phyloP scores from a whole-genome alignment of 2,113 vertebrate species.

The Oriolus oriolus region DNA sequence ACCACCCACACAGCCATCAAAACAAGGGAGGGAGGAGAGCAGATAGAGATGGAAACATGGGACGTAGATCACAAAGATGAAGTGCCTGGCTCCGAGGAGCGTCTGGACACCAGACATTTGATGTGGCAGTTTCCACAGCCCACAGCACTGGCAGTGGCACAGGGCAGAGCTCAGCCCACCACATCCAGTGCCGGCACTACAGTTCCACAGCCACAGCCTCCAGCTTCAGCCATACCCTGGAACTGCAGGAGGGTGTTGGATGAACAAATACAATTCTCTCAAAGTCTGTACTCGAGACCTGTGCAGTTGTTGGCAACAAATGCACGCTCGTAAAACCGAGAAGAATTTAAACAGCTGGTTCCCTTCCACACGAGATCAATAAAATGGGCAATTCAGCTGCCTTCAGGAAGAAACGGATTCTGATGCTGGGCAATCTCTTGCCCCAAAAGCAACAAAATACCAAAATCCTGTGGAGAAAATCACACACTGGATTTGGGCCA shows the following conservation, averaged over 20 bases:
- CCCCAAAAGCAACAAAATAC: neutral
- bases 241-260: accelerated
- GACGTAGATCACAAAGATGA: neutral
- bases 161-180: neutral
- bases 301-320: neutral
- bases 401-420: neutral
- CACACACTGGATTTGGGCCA: neutral
- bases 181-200: neutral
- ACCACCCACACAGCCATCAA: neutral
- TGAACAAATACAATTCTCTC: neutral
- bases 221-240: neutral
- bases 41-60: neutral
- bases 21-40: neutral
- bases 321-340: accelerated
- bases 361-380: neutral
- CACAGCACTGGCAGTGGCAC: neutral
- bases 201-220: neutral
- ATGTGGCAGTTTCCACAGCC: neutral
- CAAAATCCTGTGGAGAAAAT: neutral
- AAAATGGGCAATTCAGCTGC: neutral
- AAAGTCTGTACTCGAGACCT: accelerated
- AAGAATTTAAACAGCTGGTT: conserved; percentile 29
- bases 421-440: neutral
- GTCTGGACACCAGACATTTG: neutral
- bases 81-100: neutral